Evolutionary conservation across 2,113 vertebrate species (phyloP).

Genomic region (Mesembrinibis cayennensis): DNA sequence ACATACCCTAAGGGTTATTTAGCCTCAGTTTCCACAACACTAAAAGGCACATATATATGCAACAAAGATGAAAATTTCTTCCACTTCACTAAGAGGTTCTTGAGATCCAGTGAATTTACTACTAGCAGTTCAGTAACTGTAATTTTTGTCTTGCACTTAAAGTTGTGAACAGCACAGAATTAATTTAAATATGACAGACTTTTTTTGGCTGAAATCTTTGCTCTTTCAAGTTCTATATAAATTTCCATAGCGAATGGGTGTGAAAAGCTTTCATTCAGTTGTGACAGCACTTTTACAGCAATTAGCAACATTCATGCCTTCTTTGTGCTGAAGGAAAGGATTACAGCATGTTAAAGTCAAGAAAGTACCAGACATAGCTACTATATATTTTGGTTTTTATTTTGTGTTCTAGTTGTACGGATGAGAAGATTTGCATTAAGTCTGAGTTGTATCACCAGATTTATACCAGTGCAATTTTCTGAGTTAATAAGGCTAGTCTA

Average conservation of each 20-base stretch:
- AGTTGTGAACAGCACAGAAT: background rate
- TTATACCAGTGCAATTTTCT: background rate
- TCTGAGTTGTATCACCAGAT: background rate
- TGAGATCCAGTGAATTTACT: background rate
- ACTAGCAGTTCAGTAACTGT: background rate
- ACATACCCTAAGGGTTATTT: background rate
- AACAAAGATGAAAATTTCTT: background rate
- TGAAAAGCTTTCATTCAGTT: slow-evolving; percentile 8
- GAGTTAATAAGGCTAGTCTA: background rate
- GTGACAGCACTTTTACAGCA: background rate
- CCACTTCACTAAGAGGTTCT: background rate
- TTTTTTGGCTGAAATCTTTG: background rate
- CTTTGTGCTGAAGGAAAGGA: background rate
- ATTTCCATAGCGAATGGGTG: background rate
- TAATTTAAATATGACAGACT: background rate
- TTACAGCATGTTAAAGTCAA: background rate
- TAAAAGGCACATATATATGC: background rate
- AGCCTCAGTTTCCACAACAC: background rate
- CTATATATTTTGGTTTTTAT: background rate
- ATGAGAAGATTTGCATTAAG: background rate
- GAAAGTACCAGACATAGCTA: background rate
- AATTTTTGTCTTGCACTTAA: background rate
- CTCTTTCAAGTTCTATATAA: background rate
- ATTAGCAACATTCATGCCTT: background rate
- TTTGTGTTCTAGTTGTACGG: background rate